Percentiles rank a stretch among this genome's conserved stretches.
phyloP scores from a whole-genome alignment of 1,140 invertebrate species.

The Papilio dardanus region DNA sequence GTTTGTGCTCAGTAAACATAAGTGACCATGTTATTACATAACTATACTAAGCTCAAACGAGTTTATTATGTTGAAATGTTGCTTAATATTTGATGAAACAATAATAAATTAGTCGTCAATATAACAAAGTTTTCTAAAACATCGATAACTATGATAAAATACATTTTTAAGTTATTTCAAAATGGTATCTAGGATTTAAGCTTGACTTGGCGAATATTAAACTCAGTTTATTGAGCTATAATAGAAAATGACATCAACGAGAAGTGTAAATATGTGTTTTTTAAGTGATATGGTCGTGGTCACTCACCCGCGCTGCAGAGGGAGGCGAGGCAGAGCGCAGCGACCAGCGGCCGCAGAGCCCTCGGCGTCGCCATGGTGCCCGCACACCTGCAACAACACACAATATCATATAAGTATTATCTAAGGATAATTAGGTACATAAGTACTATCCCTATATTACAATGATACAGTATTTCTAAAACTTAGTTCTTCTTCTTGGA shows the following conservation, averaged over 20 bases:
- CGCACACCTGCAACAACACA: constrained; percentile 57
- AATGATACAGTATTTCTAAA: no score
- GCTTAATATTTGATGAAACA: not conserved
- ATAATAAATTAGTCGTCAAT: not conserved
- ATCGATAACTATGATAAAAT: constrained; percentile 14
- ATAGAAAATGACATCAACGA: not conserved
- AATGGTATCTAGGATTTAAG: no score
- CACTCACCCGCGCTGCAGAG: constrained; percentile 54
- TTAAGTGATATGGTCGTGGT: not conserved
- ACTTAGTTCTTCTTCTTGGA: not conserved
- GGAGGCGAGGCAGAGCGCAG: constrained; percentile 42
- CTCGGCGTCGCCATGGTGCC: constrained; percentile 61
- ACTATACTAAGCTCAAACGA: not conserved
- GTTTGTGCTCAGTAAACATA: not conserved
- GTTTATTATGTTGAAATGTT: not conserved
- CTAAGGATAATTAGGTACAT: constrained; percentile 27
- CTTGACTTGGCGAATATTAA: no score
- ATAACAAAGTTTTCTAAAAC: constrained; percentile 22
- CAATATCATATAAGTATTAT: constrained; percentile 13
- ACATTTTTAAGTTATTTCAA: constrained; percentile 8
- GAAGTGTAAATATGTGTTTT: not conserved
- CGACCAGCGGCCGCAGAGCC: constrained; percentile 44
- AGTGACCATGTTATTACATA: not conserved
- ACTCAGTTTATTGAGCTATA: not conserved
- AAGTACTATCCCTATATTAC: not conserved